Base-by-base conservation (phyloP, 1,140 invertebrate species). In the Meteorus sp. region DNA sequence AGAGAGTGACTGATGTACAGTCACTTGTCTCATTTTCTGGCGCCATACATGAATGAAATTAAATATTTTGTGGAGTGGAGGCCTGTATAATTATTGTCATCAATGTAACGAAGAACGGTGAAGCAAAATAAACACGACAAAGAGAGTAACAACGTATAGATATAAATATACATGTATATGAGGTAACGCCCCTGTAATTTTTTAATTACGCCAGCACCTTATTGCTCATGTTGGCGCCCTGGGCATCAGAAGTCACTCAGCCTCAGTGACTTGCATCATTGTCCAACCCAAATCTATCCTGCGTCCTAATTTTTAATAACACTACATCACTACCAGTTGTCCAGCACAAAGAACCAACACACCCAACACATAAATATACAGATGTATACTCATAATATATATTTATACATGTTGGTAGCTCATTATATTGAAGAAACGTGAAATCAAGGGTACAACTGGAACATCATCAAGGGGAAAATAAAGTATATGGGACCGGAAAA, bases 221-320 rank as follows among this genome's bases (percentile, higher is more conserved):
- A 22, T 27, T 3, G 20, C 33, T 11, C 22, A 20, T 29, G 8
- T 19, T 11, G 22, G 35, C 23, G n/a, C 52, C 48, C 8, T 11
- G 50, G 31, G 23, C 19, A 5, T 27, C 11, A 17, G 22, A 22
- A 61, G 71, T 69, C 65, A 68, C 67, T 71, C 64, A 67, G 61
- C 23, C 41, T 41, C 63, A 60, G 59, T 69, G 71, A 75, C 70
- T 72, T 63, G 72, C 73, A 69, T 45, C 33, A 51, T n/a, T n/a
- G n/a, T 48, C 33, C 29, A 20, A 47, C 19, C 39, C 39, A 33
- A 35, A 58, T 39, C 23, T 23, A 43, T 61, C 29, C 13, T 23
- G 33, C 47, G 66, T 66, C 67, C 63, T 71, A 67, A 70, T 70
- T 76, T 76, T 76, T 72, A 74, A 76, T 76, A 68, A 74, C 69